Base-by-base conservation (phyloP, 2,113 vertebrate species). In the Ptilorrhoa leucosticta region DNA sequence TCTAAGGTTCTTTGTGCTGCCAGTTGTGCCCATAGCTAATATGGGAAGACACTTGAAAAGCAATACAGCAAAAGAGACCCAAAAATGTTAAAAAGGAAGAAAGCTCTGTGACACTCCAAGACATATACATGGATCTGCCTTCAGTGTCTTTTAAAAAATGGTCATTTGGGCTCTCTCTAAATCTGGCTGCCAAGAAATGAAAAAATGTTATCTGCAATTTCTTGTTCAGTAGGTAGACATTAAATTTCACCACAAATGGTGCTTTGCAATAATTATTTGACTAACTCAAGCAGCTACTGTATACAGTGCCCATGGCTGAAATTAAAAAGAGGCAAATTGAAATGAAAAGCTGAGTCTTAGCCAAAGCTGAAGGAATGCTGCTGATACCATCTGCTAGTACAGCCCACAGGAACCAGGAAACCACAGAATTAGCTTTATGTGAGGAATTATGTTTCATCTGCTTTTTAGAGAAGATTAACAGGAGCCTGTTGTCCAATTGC, bases 191-290 rank as follows among this genome's bases (percentile, higher is more conserved):
- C 30, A 40, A 66, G 5, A 65, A 90, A 66, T 33, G 61, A 26
- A 66, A 66, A 65, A 60, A 19, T 14, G 3, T 13, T 65, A 42
- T 90, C 75, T 90, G 42, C 24, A 83, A 92, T 53, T n/a, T 68
- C 42, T 57, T 87, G 11, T 87, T 93, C 56, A 61, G 42, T 61
- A 84, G 40, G 50, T 82, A 93, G 56, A 70, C 10, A 24, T 39
- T 68, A 87, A 88, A 83, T 93, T 86, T 91, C 64, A 63, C 37
- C 28, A 68, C 58, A 94, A 93, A 90, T 37, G 37, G 37, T 87
- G n/a, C 83, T 96, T 93, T 91, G 53, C 77, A 69, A 85, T 83
- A 92, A 94, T 87, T 94, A 91, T 96, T 96, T 93, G 16, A 88
- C 78, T 90, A 94, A 91, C 75, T 84, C 6, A 14, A 95, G 75